These are phyloP conservation scores for Plagodis dolabraria DNA, from an alignment of 2,888 invertebrate species.

Conservation along the genomic window DNA sequence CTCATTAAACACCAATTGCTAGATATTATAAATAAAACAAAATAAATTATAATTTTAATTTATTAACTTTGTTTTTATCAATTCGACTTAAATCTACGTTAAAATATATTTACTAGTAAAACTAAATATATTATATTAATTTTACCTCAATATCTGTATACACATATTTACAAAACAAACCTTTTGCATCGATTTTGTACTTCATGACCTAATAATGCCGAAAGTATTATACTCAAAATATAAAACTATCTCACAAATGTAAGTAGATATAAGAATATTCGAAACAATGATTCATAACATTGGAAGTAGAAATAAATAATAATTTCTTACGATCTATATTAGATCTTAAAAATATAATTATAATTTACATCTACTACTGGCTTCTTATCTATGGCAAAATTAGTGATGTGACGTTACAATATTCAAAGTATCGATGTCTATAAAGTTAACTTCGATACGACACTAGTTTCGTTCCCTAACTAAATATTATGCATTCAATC, in stretches of 20 bases:
- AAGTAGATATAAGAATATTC: constrained; percentile 31
- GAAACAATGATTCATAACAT: constrained; percentile 27
- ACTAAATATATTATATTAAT: constrained; percentile 58
- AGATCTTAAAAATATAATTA: constrained; percentile 34
- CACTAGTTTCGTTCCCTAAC: constrained; percentile 40
- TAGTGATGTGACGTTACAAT: constrained; percentile 51
- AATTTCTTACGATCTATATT: constrained; percentile 38
- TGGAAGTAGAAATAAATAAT: constrained; percentile 44
- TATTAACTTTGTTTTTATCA: constrained; percentile 64
- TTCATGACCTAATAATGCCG: constrained; percentile 39
- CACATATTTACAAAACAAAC: constrained; percentile 81
- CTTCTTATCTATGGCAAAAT: constrained; percentile 56
- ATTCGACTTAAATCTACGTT: constrained; percentile 59
- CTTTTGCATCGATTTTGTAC: constrained; percentile 57
- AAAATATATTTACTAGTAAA: constrained; percentile 48
- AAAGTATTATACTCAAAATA: constrained; percentile 37
- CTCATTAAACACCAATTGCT: not conserved
- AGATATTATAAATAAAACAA: constrained; percentile 12
- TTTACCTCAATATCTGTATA: constrained; percentile 67
- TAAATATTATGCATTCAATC: constrained; percentile 63
- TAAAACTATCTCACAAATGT: constrained; percentile 43
- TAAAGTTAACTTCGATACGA: constrained; percentile 34
- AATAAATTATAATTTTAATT: constrained; percentile 55
- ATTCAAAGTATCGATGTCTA: constrained; percentile 44
- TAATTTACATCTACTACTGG: constrained; percentile 57